These are phyloP conservation scores for Sminthurides aquaticus DNA, from an alignment of 2,888 invertebrate species.

Conservation along the genomic window DNA sequence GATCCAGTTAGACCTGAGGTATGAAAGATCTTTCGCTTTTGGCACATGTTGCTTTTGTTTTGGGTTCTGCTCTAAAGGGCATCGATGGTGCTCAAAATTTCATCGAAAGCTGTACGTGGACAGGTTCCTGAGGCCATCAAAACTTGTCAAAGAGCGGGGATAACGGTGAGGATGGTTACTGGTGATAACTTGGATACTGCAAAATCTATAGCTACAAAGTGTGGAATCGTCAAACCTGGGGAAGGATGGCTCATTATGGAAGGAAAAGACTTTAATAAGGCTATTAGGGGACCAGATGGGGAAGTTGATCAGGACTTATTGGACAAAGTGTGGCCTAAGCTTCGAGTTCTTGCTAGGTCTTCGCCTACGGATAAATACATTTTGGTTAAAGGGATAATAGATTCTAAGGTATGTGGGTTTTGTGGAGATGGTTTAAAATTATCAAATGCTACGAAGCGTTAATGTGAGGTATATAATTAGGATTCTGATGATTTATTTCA, in stretches of 20 bases:
- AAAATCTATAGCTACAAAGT: conserved; percentile 92
- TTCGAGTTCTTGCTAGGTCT: conserved; percentile 90
- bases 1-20: conserved; percentile 98
- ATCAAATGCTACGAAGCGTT: not conserved
- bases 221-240: conserved; percentile 86
- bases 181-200: conserved; percentile 99
- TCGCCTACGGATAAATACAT: conserved; percentile 99
- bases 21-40: conserved; percentile 12
- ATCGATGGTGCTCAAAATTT: too few relatives aligned
- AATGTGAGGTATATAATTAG: too few relatives aligned
- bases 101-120: too few relatives aligned
- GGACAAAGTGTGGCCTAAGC: conserved; percentile 93
- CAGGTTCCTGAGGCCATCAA: conserved; percentile 79
- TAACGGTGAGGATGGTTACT: conserved; percentile 98
- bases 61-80: too few relatives aligned
- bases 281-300: conserved; percentile 78
- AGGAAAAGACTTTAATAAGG: conserved; percentile 91
- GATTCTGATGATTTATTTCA: too few relatives aligned
- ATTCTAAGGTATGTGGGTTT: conserved; percentile 59
- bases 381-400: conserved; percentile 96
- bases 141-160: conserved; percentile 93
- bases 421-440: not conserved
- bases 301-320: conserved; percentile 87
- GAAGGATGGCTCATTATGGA: conserved; percentile 85
- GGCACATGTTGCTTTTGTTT: not conserved